Evolutionary conservation across 2,888 invertebrate species (phyloP).

Genomic region (Torymus texanus): DNA sequence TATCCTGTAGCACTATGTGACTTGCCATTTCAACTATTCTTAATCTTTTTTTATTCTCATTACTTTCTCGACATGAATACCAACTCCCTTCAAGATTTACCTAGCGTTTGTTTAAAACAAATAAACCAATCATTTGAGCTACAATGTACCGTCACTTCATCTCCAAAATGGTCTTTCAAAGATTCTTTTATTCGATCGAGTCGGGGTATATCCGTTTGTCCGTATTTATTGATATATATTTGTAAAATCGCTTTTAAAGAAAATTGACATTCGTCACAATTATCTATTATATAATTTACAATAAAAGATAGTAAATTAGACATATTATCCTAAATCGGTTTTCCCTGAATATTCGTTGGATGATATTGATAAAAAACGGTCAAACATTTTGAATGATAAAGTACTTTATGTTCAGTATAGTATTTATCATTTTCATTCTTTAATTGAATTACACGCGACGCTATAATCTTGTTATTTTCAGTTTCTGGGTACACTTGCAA

Average conservation of each 20-base stretch:
- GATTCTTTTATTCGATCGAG: constrained; percentile 21
- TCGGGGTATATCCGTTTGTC: constrained; percentile 5
- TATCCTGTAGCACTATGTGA: constrained; percentile 19
- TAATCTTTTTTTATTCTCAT: not conserved
- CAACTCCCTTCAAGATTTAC: constrained; percentile 39
- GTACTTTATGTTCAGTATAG: constrained; percentile 39
- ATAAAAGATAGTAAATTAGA: constrained; percentile 31
- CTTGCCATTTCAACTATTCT: constrained; percentile 6
- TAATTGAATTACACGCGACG: constrained; percentile 31
- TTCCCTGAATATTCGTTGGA: no score
- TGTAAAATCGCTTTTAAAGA: constrained; percentile 38
- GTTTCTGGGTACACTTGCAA: constrained; percentile 26
- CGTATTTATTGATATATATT: not conserved
- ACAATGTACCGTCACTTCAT: constrained; percentile 29
- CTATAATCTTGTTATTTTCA: constrained; percentile 34
- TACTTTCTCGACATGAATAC: constrained; percentile 31
- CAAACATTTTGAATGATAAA: constrained; percentile 35
- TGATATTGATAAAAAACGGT: constrained; percentile 8
- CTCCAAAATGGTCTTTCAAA: constrained; percentile 17
- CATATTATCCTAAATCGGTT: constrained; percentile 37
- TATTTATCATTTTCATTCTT: constrained; percentile 40
- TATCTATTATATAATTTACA: constrained; percentile 43
- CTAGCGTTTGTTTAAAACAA: constrained; percentile 43
- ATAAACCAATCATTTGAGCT: constrained; percentile 35
- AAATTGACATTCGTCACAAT: constrained; percentile 48